Conservation (phyloP, 1,140 invertebrate genomes). For the Cotesia chilonis region DNA sequence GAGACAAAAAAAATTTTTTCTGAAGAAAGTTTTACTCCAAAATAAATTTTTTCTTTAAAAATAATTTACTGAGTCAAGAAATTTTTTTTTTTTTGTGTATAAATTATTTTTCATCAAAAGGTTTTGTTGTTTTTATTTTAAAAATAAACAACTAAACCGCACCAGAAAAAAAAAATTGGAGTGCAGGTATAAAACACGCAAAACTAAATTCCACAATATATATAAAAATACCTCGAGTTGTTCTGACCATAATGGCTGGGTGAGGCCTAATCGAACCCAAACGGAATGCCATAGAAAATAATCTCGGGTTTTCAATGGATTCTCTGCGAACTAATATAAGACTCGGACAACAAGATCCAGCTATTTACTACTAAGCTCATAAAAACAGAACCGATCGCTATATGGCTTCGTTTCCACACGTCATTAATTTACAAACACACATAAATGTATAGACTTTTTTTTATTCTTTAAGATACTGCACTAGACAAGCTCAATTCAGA, state of each 20-base stretch:
- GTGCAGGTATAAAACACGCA: neutral
- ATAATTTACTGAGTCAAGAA: no score
- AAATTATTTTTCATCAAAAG: neutral
- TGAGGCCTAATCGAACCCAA: slow-evolving; percentile 41
- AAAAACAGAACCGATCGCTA: slow-evolving; percentile 10
- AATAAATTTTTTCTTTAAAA: no score
- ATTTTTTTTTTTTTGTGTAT: no score
- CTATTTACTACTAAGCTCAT: no score
- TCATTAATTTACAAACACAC: slow-evolving; percentile 30
- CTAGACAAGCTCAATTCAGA: neutral
- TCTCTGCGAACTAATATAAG: neutral
- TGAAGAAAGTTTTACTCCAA: no score
- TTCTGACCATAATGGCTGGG: slow-evolving; percentile 32
- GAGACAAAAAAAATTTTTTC: no score
- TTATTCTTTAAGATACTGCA: neutral
- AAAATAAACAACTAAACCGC: no score
- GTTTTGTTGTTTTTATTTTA: no score
- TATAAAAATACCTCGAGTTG: slow-evolving; percentile 21
- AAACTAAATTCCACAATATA: neutral
- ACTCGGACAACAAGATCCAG: no score
- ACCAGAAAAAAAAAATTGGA: neutral
- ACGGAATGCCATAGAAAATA: slow-evolving; percentile 41
- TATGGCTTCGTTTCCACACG: slow-evolving; percentile 19
- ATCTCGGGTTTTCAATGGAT: slow-evolving; percentile 31
- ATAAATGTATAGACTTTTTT: neutral